Evolutionary conservation across 2,797 vertebrate species (phyloP), one percentile per base, ranked within the genome.

Genomic region (Smutsia temminckii): DNA sequence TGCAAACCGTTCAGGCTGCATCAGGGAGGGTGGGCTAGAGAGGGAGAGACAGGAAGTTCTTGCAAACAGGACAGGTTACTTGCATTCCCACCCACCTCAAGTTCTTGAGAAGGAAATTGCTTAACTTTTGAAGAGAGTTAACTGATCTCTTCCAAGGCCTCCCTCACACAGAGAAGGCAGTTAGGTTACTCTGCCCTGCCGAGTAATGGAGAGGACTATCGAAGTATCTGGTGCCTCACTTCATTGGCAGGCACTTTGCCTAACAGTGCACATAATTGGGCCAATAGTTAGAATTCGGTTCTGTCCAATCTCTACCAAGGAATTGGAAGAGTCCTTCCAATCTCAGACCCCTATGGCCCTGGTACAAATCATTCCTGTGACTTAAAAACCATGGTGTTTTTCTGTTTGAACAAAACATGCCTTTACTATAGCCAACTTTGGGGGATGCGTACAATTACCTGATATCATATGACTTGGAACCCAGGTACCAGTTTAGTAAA

Each of bases 31-130:
- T 40, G 57, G 57, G 51, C 74, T 81, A 49, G 55, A n/a, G 66
- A 29, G n/a, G 21, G 46, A 49, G 46, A 29, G 12, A 49, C 5
- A 51, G 57, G 23, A 89, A 68, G n/a, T 57, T 75, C 32, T 49
- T 40, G 27, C 16, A 66, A 53, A 66, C 34, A 72, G 80, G 80
- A 42, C 25, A 51, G 32, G 66, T 18, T 64, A 80, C 55, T 71
- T 49, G 5, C 51, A 46, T 78, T 85, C 61, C n/a, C 37, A 89
- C 75, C 88, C 57, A 72, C 87, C 86, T 95, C 29, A 86, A 79
- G 40, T 86, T 96, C 80, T 93, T 78, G 34, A 81, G 75, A n/a
- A 85, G 75, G 89, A 93, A 86, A 79, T 94, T 89, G 94, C 83
- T 84, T 93, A 79, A 80, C 40, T 87, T 92, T 86, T 89, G 71